Evolutionary conservation across 2,797 vertebrate species (phyloP).

Genomic region (Chromobotia macracanthus): DNA sequence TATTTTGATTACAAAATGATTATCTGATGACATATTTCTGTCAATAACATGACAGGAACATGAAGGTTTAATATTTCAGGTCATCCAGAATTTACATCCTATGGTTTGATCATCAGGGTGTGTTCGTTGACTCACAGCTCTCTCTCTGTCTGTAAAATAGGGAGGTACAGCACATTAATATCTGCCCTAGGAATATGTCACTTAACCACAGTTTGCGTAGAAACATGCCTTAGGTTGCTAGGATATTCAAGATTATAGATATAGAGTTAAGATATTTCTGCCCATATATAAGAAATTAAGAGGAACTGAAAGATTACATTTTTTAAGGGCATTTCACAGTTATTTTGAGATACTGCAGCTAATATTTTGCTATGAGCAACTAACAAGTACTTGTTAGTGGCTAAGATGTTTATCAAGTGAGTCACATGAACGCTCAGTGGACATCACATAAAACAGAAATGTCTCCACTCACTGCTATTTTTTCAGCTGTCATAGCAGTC

Average conservation of each 20-base stretch:
- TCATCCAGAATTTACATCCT: no score
- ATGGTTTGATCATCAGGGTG: no score
- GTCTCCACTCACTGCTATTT: slow-evolving; percentile 29
- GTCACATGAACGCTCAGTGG: not conserved
- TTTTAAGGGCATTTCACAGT: not conserved
- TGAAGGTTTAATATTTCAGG: no score
- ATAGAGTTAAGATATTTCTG: not conserved
- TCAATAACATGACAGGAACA: not conserved
- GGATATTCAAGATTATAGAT: not conserved
- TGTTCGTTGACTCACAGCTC: no score
- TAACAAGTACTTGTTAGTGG: not conserved
- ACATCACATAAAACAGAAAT: not conserved
- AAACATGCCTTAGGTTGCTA: slow-evolving; percentile 4
- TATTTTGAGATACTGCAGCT: not conserved
- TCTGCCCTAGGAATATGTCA: not conserved
- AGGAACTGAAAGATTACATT: not conserved
- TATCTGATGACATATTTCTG: not conserved
- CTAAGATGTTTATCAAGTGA: slow-evolving; percentile 21
- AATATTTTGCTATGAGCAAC: slow-evolving; percentile 5
- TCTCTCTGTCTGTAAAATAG: slow-evolving; percentile 11
- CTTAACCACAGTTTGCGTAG: not conserved
- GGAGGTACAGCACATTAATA: slow-evolving; percentile 6
- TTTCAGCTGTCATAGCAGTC: slow-evolving; percentile 39
- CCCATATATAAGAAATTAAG: not conserved
- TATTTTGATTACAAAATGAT: not conserved